Evolutionary conservation across 2,113 vertebrate species (phyloP), one percentile per base, ranked within the genome.

Genomic region (Nothocercus julius): DNA sequence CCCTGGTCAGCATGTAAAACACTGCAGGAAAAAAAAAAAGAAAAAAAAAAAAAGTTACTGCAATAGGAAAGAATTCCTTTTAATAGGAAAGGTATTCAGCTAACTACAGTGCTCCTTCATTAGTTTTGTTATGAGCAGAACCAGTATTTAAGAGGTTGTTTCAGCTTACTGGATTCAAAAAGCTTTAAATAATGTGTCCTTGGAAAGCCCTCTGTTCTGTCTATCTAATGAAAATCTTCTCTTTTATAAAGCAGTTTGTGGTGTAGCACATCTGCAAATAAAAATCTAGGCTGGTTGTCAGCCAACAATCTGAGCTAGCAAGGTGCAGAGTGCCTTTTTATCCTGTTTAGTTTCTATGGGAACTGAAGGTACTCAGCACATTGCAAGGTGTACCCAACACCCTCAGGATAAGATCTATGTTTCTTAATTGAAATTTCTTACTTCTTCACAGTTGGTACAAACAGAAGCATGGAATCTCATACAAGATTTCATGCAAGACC

Each of bases 291-390:
- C 82, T 93, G 75, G 74, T 80, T 0, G 3, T 75, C 84, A 94
- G 89, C 91, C 86, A 95, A 24, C 64, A 75, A 34, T 2, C 81
- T 92, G 62, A 0, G 0, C 62, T 87, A 89, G 66, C 0, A 66
- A 90, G 91, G 74, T 84, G 82, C 62, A 84, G 86, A 59, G 22
- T 89, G 77, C 84, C 82, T 86, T 93, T 80, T 94, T 88, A 87
- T 91, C 89, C 44, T 53, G 5, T 61, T 44, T 44, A 25, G 78
- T 89, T 95, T 97, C 86, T 91, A 54, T 87, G 70, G 92, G 91
- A 93, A 93, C 89, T 69, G 70, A 69, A 86, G 62, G 45, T 62
- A 66, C 34, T 58, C 22, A 56, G 42, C 22, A 49, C 20, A 8
- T 17, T 76, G 66, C 56, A 75, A 64, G 86, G 78, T 32, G 16